Evolutionary conservation across 2,888 invertebrate genomes (phyloP).

Genomic region (Eupithecia centaureata): DNA sequence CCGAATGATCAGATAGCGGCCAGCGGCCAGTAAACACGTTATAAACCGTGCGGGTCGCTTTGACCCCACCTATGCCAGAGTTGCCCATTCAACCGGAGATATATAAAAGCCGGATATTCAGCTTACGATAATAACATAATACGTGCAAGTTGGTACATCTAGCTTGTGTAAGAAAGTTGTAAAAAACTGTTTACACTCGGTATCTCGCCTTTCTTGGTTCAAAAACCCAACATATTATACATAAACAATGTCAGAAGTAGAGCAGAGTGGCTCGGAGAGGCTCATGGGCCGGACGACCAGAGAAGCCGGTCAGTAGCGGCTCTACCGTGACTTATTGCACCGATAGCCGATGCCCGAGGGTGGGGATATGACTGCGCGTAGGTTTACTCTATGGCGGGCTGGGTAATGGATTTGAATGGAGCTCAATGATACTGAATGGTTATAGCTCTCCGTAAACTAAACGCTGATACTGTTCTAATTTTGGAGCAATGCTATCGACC

Average conservation of each 20-base stretch:
- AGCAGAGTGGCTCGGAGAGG: background rate
- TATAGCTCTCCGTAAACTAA: slow-evolving; percentile 20
- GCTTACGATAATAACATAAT: background rate
- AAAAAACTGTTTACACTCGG: background rate
- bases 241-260: background rate
- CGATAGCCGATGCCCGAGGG: slow-evolving; percentile 22
- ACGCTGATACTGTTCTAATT: background rate
- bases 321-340: slow-evolving; percentile 25
- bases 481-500: background rate
- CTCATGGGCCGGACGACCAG: slow-evolving; percentile 4
- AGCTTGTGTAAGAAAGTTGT: background rate
- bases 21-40: slow-evolving; percentile 69
- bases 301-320: slow-evolving; percentile 14
- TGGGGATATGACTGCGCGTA: slow-evolving; percentile 26
- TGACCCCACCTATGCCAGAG: slow-evolving; percentile 39
- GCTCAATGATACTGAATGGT: slow-evolving; percentile 24
- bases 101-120: slow-evolving; percentile 13
- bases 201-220: background rate
- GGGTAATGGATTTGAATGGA: slow-evolving; percentile 31
- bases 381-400: slow-evolving; percentile 16
- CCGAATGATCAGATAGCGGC: slow-evolving; percentile 62
- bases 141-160: background rate
- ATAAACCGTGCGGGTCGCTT: slow-evolving; percentile 54
- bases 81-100: slow-evolving; percentile 1
- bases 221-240: background rate